These are phyloP conservation scores for Ciconia maguari DNA, from an alignment of 2,113 vertebrate species.

Conservation along the genomic window DNA sequence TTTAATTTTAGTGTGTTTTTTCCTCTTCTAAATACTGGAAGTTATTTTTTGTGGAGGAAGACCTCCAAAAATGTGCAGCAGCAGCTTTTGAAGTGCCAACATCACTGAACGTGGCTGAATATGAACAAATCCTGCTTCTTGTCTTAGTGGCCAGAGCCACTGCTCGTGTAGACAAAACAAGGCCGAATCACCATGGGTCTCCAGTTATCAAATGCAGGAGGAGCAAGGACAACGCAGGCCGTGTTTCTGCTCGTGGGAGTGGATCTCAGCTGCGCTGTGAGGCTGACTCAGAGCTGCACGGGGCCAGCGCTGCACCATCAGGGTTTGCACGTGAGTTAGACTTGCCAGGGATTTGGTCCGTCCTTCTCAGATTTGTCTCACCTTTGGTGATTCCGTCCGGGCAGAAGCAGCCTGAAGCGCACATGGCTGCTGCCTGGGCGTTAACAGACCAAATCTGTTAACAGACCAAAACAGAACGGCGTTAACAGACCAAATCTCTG, in stretches of 20 bases:
- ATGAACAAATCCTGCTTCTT: not conserved
- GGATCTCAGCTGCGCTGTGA: not conserved
- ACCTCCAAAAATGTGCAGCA: not conserved
- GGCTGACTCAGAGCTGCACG: not conserved
- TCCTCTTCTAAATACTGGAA: not conserved
- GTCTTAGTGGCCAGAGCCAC: not conserved
- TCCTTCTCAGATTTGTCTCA: not conserved
- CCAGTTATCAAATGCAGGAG: not conserved
- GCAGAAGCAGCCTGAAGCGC: not conserved
- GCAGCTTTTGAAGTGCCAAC: not conserved
- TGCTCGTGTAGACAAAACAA: not conserved
- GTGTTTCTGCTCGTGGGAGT: not conserved
- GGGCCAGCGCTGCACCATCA: not conserved
- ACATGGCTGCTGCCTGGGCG: not conserved
- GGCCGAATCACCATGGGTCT: not conserved
- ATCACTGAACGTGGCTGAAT: not conserved
- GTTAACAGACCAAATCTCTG: not conserved
- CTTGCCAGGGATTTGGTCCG: not conserved
- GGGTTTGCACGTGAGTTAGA: not conserved
- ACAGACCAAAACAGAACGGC: no score
- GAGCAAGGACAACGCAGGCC: not conserved
- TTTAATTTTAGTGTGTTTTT: not conserved
- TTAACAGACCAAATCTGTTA: not conserved
- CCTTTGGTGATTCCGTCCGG: rapidly evolving
- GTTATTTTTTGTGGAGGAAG: not conserved